Base-by-base conservation (phyloP, 2,797 vertebrate genomes). In the Loris lydekkerianus region DNA sequence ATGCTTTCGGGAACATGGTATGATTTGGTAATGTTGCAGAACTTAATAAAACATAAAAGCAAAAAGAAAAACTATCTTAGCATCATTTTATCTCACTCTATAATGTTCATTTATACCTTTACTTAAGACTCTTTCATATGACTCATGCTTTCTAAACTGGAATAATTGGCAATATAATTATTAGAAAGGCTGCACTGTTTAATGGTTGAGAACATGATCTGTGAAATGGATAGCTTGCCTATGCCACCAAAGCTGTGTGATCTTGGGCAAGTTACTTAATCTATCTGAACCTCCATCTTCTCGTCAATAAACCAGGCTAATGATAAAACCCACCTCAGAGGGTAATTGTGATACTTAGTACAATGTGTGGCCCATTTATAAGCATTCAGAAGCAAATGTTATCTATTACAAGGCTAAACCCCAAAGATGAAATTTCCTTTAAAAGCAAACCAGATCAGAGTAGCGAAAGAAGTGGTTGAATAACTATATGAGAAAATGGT, bases 391-490 rank as follows among this genome's bases (percentile, higher is more conserved):
- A 53, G 25, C 10, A 77, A 27, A 31, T n/a, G 10, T 60, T 77
- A 61, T 3, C 37, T 82, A 29, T 49, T n/a, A 23, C 3, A 80
- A 63, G 10, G 15, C 25, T 49, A 40, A 53, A 29, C 15, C 5
- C 10, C 53, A n/a, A 80, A 76, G 17, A 49, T 34, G 18, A 88
- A 88, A 56, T 70, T 40, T 49, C 37, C 37, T 77, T 84, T 85
- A 87, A 80, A 95, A 88, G 67, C 58, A 87, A 88, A 34, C 17
- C n/a, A 76, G 9, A 43, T 46, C 49, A n/a, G 10, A 93, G 29
- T 15, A 69, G 49, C 76, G 10, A 5, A 95, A 78, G n/a, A 49
- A 80, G 14, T 56, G 43, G 10, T 23, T 73, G 43, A 61, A 67
- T 53, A 91, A 40, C 72, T 92, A 90, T 14, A 17, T 27, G 34